A percentile compares a stretch with the other conserved stretches of the same genome.
These are phyloP conservation scores for Aphelinus certus DNA, from an alignment of 1,140 invertebrate genomes.

Conservation along the genomic window DNA sequence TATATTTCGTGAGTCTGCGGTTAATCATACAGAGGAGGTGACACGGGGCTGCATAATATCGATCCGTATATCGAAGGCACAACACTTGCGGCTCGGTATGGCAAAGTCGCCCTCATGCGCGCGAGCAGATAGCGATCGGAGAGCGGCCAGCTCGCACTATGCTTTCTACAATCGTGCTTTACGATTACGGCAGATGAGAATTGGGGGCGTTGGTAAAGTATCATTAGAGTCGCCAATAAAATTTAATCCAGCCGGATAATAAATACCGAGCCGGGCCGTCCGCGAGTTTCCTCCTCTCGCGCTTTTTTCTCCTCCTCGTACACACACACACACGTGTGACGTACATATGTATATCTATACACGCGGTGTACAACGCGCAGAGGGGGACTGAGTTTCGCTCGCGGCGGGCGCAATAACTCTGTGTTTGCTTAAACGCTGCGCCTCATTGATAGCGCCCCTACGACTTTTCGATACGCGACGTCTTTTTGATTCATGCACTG, in stretches of 20 bases:
- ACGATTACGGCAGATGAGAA: constrained; percentile 4
- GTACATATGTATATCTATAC: neutral
- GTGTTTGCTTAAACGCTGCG: constrained; percentile 20
- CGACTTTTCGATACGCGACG: no score
- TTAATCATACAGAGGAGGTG: no score
- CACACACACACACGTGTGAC: no score
- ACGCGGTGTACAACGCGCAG: constrained; percentile 3
- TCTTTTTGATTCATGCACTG: no score
- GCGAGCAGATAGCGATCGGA: no score
- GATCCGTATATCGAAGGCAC: no score
- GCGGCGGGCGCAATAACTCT: constrained; percentile 18
- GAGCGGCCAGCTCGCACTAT: no score
- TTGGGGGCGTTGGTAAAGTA: constrained; percentile 19
- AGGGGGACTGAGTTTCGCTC: neutral
- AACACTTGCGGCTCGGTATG: no score
- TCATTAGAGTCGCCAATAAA: constrained; percentile 25
- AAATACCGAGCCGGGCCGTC: constrained; percentile 21
- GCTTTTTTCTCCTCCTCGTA: neutral
- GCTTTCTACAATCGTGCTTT: neutral
- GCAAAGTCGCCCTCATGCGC: no score
- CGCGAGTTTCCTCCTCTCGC: neutral
- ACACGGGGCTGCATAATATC: no score
- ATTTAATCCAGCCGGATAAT: constrained; percentile 24
- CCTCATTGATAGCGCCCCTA: no score
- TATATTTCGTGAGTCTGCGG: no score